Percentiles rank a stretch among this genome's conserved stretches.
These are phyloP conservation scores for Cladopsammia gracilis DNA, from an alignment of 64 coral and sea anemone genomes.

Conservation along the genomic window DNA sequence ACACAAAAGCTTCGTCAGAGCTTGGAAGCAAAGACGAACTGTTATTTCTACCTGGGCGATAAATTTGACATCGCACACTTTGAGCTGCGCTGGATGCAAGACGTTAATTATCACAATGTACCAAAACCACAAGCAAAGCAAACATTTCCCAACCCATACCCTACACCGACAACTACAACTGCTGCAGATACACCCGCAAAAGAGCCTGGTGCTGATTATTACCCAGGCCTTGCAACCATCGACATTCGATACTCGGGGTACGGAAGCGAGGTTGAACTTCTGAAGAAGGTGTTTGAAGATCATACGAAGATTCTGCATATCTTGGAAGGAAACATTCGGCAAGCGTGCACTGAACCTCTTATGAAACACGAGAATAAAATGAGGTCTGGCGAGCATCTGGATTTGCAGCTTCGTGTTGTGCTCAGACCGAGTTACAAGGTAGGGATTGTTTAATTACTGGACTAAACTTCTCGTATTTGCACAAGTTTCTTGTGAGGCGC, in stretches of 20 bases:
- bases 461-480: too few relatives aligned
- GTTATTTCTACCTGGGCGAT: conserved; percentile 86
- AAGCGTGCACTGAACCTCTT: conserved; percentile 78
- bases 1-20: conserved; percentile 72
- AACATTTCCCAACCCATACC: too few relatives aligned
- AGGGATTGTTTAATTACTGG: neutral
- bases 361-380: conserved; percentile 81
- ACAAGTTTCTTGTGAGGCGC: neutral
- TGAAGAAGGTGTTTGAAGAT: conserved; percentile 60
- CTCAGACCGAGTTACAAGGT: conserved; percentile 76
- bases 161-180: neutral
- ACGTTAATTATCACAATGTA: conserved; percentile 7
- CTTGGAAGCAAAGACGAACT: conserved; percentile 67
- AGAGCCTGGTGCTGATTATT: conserved; percentile 7
- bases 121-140: neutral
- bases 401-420: conserved; percentile 74
- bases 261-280: conserved; percentile 39
- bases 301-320: conserved; percentile 28
- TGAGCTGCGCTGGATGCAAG: conserved; percentile 80
- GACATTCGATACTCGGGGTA: conserved; percentile 81
- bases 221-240: conserved; percentile 77
- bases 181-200: neutral
- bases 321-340: conserved; percentile 67
- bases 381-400: conserved; percentile 68
- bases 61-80: conserved; percentile 75